Evolutionary conservation across 2,888 invertebrate species (phyloP).

Genomic region (Sycophila texana): DNA sequence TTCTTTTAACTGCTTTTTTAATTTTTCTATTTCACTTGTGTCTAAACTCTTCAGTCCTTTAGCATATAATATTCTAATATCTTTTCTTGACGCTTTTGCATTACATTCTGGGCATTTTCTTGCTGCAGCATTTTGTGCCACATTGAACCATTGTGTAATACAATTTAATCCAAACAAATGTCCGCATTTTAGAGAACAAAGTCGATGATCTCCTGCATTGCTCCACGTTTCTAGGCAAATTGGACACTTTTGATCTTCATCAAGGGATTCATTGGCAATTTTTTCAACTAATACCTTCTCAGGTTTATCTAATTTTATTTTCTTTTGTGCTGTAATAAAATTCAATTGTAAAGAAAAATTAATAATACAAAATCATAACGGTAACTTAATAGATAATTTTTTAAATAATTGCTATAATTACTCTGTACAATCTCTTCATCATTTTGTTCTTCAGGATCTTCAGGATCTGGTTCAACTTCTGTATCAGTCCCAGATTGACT

Average conservation of each 20-base stretch:
- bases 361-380: too few species aligned
- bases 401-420: slow-evolving; percentile 5
- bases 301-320: slow-evolving; percentile 47
- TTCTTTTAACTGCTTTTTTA: slow-evolving; percentile 70
- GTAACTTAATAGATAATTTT: too few species aligned
- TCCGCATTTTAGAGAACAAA: slow-evolving; percentile 93
- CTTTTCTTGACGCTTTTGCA: slow-evolving; percentile 81
- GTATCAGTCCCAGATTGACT: slow-evolving; percentile 38
- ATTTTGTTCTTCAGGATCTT: not conserved
- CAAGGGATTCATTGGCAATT: slow-evolving; percentile 15
- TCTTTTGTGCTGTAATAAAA: slow-evolving; percentile 52
- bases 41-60: slow-evolving; percentile 86
- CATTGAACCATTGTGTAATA: slow-evolving; percentile 85
- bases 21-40: slow-evolving; percentile 84
- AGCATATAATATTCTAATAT: slow-evolving; percentile 88
- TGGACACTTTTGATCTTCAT: slow-evolving; percentile 79
- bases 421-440: slow-evolving; percentile 46
- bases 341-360: not conserved
- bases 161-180: slow-evolving; percentile 93
- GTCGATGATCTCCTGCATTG: slow-evolving; percentile 88
- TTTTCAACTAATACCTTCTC: not conserved
- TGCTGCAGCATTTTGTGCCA: slow-evolving; percentile 76
- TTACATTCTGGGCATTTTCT: slow-evolving; percentile 93
- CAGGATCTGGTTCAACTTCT: slow-evolving; percentile 21
- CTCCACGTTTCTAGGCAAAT: slow-evolving; percentile 94